Evolutionary conservation across 1,140 invertebrate species (phyloP), one percentile per base, ranked within the genome.

Genomic region (Caerostris darwini): DNA sequence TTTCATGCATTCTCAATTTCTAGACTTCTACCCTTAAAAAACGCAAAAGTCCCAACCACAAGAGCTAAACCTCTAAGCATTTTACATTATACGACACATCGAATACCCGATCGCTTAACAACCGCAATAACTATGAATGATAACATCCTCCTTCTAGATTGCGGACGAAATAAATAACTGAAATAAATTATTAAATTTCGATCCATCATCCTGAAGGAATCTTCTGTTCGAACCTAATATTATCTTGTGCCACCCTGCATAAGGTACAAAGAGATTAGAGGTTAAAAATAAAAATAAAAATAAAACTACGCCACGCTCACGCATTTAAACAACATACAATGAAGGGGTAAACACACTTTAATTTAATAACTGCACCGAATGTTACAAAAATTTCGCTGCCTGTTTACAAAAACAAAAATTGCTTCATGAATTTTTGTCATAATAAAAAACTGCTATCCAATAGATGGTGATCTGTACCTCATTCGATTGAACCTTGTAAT

Each of bases 121-220:
- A 56, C 17, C 54, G 8, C 14, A 17, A 19, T 8, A 34, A 10
- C 7, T 54, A 8, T n/a, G 14, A 58, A 58, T 53, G 19, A 85
- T 56, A 50, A 17, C 82, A 85, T 19, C 54, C 34, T 53, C 50
- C 50, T 77, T 7, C 19, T 4, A 77, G 12, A 3, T 5, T 50
- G 10, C 3, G 69, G 57, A 58, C 56, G 54, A 58, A 58, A 56
- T 12, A 57, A 85, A 85, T 19, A 85, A 19, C 14, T 5, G 17
- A 85, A 59, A 14, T 6, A 17, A 57, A 85, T 17, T 7, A 85
- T 85, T 85, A 85, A 85, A 85, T 85, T 59, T n/a, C 82, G n/a
- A 85, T 85, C 82, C 17, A 58, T 85, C 82, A 59, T n/a, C 17
- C 19, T 5, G n/a, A 17, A 85, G 56, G 17, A 85, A 77, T 77